Base-by-base conservation (phyloP, 2,888 invertebrate genomes). In the Harpalus rubripes region DNA sequence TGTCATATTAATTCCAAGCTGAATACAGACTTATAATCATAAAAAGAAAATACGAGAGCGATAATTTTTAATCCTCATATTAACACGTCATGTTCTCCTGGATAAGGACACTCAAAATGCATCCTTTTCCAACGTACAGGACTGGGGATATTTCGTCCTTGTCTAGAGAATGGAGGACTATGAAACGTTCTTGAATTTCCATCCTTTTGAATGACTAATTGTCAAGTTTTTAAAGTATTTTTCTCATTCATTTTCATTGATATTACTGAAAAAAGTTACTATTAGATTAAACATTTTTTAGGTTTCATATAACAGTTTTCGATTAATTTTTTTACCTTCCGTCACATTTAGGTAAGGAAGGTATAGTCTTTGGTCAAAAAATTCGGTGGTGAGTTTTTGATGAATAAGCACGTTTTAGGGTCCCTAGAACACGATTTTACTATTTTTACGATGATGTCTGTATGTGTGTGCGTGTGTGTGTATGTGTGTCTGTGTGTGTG, bases 51-150 rank as follows among this genome's bases (percentile, higher is more conserved):
- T 12, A 12, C 1, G 12, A 52, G 44, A 52, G 12, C 6, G 32
- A 68, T 68, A 68, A 68, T 68, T 68, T 68, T 68, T 68, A 63
- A 81, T 39, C 44, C 16, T 8, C n/a, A 63, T 39, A 61, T 39
- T 65, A n/a, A n/a, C n/a, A n/a, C n/a, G 65, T 81, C 61, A 7
- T 8, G 26, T 52, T 10, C 1, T 15, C 5, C 15, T 10, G 7
- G 6, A 59, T 6, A 6, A 52, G 12, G 12, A 52, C 44, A 12
- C 44, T 52, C 12, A 2, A 52, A 52, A 12, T 52, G 44, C 44
- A 52, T 52, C 12, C 44, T 52, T 12, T 5, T 52, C 44, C 10
- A 12, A 12, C 44, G 12, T 7, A 12, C 12, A 2, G 1, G 1
- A 52, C 44, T 52, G 10, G 1, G 44, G 7, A 52, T 52, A 12